Percentiles rank a stretch among this genome's conserved stretches.
phyloP scores from a whole-genome alignment of 2,888 invertebrate species.

The Andrena flavipes region DNA sequence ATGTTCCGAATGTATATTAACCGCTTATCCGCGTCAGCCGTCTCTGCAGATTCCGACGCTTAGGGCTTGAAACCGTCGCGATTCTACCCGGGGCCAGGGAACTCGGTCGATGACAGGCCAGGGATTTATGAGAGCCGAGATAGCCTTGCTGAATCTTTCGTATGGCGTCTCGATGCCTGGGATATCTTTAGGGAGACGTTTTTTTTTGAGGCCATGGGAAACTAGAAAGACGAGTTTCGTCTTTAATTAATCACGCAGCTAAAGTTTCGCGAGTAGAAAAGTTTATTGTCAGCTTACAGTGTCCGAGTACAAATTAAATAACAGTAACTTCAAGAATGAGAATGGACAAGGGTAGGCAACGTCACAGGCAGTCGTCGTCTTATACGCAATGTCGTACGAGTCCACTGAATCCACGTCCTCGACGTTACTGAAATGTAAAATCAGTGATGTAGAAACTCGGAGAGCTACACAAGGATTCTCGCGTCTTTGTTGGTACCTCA shows the following conservation, averaged over 20 bases:
- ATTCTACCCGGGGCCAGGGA: slow-evolving; percentile 5
- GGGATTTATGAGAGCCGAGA: slow-evolving; percentile 24
- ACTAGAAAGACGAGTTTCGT: too few species aligned
- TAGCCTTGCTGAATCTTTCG: not conserved
- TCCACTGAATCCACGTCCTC: slow-evolving; percentile 68
- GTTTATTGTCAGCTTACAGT: slow-evolving; percentile 37
- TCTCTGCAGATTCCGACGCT: slow-evolving; percentile 29
- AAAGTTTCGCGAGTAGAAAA: not conserved
- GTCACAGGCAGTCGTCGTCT: slow-evolving; percentile 72
- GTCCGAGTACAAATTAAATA: slow-evolving; percentile 62
- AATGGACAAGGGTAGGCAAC: slow-evolving; percentile 79
- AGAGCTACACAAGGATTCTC: not conserved
- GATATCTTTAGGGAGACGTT: not conserved
- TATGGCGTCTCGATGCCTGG: not conserved
- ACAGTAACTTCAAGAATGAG: slow-evolving; percentile 78
- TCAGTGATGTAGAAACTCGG: not conserved
- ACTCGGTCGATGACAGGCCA: slow-evolving; percentile 34
- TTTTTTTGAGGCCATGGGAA: not conserved
- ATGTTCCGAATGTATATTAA: slow-evolving; percentile 46
- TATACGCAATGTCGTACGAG: slow-evolving; percentile 78
- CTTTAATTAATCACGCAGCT: too few species aligned
- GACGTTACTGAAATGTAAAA: slow-evolving; percentile 72
- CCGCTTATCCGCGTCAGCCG: slow-evolving; percentile 36
- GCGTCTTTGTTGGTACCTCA: slow-evolving; percentile 85
- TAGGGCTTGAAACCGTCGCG: slow-evolving; percentile 12